phyloP scores from a whole-genome alignment of 2,113 vertebrate species.

The Lethenteron reissneri region DNA sequence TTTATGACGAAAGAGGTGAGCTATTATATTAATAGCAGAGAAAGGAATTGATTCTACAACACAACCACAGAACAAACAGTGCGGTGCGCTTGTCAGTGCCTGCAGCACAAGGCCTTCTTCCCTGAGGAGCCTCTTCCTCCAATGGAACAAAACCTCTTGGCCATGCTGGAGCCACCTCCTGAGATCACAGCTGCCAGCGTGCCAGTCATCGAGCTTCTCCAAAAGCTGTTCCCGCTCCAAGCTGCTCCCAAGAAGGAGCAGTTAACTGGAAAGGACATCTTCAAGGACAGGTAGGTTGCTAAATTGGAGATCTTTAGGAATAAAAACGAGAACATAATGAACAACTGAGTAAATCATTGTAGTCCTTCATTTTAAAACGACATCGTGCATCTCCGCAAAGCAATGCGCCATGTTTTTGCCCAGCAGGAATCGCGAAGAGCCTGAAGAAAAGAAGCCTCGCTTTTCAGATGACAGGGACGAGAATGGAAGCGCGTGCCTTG shows the following conservation, averaged over 20 bases:
- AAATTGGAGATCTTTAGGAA: not conserved
- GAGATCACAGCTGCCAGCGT: slow-evolving; percentile 33
- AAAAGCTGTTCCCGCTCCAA: slow-evolving; percentile 48
- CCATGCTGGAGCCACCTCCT: slow-evolving; percentile 34
- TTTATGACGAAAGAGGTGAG: not conserved
- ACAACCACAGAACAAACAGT: not conserved
- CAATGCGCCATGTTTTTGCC: not conserved
- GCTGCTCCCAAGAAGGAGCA: slow-evolving; percentile 50
- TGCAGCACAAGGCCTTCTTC: slow-evolving; percentile 54
- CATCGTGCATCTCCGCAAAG: not conserved
- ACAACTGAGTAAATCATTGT: not conserved
- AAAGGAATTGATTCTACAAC: too few species aligned
- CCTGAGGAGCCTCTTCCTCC: slow-evolving; percentile 40
- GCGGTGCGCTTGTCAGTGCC: slow-evolving; percentile 33
- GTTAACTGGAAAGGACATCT: slow-evolving; percentile 56
- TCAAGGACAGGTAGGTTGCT: slow-evolving; percentile 44
- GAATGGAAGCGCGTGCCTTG: slow-evolving; percentile 19
- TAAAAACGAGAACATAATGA: not conserved
- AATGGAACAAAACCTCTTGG: slow-evolving; percentile 39
- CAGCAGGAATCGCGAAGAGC: slow-evolving; percentile 28
- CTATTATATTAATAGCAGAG: not conserved
- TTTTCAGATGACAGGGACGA: slow-evolving; percentile 28
- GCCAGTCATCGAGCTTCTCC: slow-evolving; percentile 38
- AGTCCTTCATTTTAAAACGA: not conserved
- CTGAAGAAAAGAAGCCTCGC: slow-evolving; percentile 32